Evolutionary conservation across 2,888 invertebrate genomes (phyloP).

Genomic region (Phyllotreta striolata): DNA sequence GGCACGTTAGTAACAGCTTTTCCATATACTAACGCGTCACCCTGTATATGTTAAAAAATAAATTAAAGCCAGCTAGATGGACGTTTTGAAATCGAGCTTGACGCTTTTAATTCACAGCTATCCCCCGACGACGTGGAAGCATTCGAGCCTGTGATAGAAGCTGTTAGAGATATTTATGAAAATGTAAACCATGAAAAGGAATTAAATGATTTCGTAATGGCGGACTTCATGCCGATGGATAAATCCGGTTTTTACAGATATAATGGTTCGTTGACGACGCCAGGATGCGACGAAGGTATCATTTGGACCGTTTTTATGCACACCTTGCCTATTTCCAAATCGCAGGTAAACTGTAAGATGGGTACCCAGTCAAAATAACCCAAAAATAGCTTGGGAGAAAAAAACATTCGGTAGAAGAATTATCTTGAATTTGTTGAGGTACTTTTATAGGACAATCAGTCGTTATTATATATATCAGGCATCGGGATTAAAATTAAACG

Average conservation of each 20-base stretch:
- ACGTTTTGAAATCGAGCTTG: neutral
- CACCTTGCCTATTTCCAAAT: constrained; percentile 63
- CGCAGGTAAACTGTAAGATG: too few species aligned
- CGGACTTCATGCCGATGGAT: constrained; percentile 67
- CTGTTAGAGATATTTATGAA: constrained; percentile 50
- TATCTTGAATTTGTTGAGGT: too few species aligned
- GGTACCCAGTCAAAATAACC: too few species aligned
- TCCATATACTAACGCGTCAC: neutral
- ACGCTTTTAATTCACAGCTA: constrained; percentile 48
- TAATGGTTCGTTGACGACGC: constrained; percentile 78
- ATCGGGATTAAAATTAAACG: too few species aligned
- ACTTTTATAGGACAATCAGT: too few species aligned
- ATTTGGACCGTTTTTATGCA: constrained; percentile 74
- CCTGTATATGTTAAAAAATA: neutral
- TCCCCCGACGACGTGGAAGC: constrained; percentile 57
- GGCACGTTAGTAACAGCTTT: neutral
- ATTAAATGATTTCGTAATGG: constrained; percentile 51
- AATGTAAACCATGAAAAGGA: constrained; percentile 39
- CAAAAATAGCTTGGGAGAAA: too few species aligned
- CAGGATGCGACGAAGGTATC: constrained; percentile 76
- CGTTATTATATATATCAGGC: too few species aligned
- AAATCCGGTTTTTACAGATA: constrained; percentile 65
- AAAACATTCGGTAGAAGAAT: too few species aligned
- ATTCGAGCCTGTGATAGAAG: constrained; percentile 52
- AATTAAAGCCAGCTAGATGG: too few species aligned